Percentiles rank a stretch among this genome's conserved stretches.
phyloP scores from a whole-genome alignment of 2,797 vertebrate species.

The Eidolon dupreanum region DNA sequence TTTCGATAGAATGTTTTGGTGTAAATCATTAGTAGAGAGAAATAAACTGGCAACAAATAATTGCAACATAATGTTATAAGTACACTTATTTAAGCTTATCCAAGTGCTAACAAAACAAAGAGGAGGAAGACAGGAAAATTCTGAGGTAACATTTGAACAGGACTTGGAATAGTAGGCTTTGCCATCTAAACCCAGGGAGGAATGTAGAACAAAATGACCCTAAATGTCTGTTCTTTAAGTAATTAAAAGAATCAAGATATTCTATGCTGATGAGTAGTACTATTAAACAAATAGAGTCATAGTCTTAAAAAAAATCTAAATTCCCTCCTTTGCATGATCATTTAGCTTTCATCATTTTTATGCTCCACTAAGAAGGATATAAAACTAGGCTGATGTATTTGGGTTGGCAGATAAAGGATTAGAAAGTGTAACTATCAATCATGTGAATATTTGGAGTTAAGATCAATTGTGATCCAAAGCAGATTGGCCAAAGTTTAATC shows the following conservation, averaged over 20 bases:
- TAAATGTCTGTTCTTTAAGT: neutral
- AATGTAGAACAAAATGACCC: neutral
- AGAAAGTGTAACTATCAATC: constrained; percentile 50
- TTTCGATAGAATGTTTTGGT: neutral
- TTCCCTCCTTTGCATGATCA: constrained; percentile 1
- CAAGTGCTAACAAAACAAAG: neutral
- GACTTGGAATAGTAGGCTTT: neutral
- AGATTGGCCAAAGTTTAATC: constrained; percentile 46
- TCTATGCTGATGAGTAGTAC: neutral
- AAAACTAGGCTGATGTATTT: constrained; percentile 41
- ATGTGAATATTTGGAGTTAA: constrained; percentile 46
- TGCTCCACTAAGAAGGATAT: constrained; percentile 22
- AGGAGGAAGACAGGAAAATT: neutral
- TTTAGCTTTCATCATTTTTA: constrained; percentile 57
- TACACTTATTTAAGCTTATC: neutral
- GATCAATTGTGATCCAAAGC: constrained; percentile 32
- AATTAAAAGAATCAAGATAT: neutral
- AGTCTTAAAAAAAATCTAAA: neutral
- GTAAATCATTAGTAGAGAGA: neutral
- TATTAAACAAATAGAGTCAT: constrained; percentile 17
- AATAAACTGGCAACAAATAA: neutral
- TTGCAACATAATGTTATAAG: neutral
- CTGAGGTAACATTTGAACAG: neutral
- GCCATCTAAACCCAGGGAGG: neutral
- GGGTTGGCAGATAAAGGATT: constrained; percentile 47